phyloP scores from a whole-genome alignment of 1,140 invertebrate species.

The Zaprionus davidi region DNA sequence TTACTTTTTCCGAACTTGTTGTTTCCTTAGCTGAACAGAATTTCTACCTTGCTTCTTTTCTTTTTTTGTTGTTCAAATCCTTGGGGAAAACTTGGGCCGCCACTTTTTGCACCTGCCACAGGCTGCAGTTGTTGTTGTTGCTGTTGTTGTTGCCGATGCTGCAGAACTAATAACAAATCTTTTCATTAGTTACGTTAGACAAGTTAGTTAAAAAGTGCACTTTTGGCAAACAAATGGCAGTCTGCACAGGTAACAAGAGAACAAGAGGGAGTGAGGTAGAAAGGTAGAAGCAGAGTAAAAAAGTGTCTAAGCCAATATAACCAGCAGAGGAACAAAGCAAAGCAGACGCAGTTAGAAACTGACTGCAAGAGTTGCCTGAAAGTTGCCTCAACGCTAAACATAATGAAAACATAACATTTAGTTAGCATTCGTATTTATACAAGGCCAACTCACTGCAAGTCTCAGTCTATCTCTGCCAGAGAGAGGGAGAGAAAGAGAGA shows the following conservation, averaged over 20 bases:
- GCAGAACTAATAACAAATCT: constrained; percentile 79
- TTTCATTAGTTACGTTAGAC: constrained; percentile 81
- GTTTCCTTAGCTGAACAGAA: constrained; percentile 38
- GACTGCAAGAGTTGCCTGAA: constrained; percentile 35
- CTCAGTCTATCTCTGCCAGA: too few species aligned
- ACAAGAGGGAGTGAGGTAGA: constrained; percentile 7
- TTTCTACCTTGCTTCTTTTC: constrained; percentile 5
- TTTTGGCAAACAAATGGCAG: constrained; percentile 69
- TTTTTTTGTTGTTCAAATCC: constrained; percentile 53
- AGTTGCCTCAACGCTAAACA: constrained; percentile 62
- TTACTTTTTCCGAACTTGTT: constrained; percentile 76
- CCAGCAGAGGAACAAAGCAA: constrained; percentile 18
- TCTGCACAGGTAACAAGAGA: constrained; percentile 26
- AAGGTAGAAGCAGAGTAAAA: constrained; percentile 12
- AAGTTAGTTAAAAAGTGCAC: constrained; percentile 81
- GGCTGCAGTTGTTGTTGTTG: background rate
- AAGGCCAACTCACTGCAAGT: constrained; percentile 16
- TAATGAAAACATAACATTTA: constrained; percentile 83
- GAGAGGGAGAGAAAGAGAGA: background rate
- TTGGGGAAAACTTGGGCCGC: constrained; percentile 48
- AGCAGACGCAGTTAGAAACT: constrained; percentile 32
- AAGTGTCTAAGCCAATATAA: constrained; percentile 75
- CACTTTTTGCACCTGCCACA: constrained; percentile 63
- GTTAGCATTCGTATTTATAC: constrained; percentile 77
- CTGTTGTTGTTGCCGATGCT: constrained; percentile 19